A percentile compares a stretch with the other conserved stretches of the same genome.
Evolutionary conservation across 2,113 vertebrate species (phyloP).

Genomic region (Osmerus mordax): DNA sequence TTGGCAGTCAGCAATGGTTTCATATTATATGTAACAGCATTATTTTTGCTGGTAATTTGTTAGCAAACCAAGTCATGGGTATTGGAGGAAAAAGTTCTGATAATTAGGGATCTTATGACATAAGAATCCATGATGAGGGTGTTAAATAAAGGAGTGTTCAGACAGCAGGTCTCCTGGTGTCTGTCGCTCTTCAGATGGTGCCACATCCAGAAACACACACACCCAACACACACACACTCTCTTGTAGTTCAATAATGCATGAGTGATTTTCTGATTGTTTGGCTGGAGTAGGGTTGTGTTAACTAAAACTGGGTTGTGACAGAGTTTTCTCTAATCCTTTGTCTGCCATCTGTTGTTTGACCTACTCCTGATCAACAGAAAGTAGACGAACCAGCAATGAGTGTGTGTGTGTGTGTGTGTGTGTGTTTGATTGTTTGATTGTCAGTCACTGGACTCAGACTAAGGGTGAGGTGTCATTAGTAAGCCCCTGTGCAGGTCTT

Average conservation of each 20-base stretch:
- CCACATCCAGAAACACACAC: neutral
- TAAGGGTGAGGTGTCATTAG: slow-evolving; percentile 44
- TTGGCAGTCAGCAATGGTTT: neutral
- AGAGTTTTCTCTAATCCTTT: slow-evolving; percentile 45
- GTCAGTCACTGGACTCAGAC: slow-evolving; percentile 45
- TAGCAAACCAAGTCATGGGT: neutral
- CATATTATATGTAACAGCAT: neutral
- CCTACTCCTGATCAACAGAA: slow-evolving; percentile 53
- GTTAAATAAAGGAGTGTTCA: slow-evolving; percentile 1
- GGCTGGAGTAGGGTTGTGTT: slow-evolving; percentile 22
- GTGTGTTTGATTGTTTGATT: too few relatives aligned
- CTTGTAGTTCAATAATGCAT: slow-evolving; percentile 14
- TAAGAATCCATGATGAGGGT: slow-evolving; percentile 2
- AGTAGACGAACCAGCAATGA: slow-evolving; percentile 26
- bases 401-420: slow-evolving; percentile 33
- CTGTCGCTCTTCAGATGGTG: neutral
- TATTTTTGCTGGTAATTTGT: neutral
- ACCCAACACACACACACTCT: slow-evolving; percentile 5
- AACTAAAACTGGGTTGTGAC: slow-evolving; percentile 48
- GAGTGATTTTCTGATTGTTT: slow-evolving; percentile 8
- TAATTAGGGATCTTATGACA: neutral
- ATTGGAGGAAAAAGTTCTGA: neutral
- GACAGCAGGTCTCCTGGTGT: neutral
- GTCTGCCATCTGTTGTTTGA: slow-evolving; percentile 69
- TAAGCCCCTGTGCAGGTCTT: slow-evolving; percentile 47